Evolutionary conservation across 92 coral and sea anemone genomes (phyloP), one percentile per base, ranked within the genome.

Genomic region (Siderastrea radians): DNA sequence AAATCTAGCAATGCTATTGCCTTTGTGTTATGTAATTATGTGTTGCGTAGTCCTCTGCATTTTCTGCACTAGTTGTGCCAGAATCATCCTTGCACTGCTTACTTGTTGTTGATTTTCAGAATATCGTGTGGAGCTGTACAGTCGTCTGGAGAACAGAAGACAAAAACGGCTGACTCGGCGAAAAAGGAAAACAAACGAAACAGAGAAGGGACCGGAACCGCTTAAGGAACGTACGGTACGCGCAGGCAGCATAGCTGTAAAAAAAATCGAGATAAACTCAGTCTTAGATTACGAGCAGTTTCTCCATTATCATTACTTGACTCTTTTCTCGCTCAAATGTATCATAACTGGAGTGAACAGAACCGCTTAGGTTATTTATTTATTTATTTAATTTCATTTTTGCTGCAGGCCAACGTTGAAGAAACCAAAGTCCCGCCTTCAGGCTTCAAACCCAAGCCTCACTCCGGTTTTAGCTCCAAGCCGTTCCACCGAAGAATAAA

Each of bases 101-200:
- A 3, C 43, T 68, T 80, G 58, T 53, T n/a, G 38, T 26, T 26
- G 38, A 2, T 16, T 74, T 65, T 10, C 72, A 92, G 94, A 90
- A 79, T 92, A 92, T 51, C 93, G 95, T 10, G 95, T 91, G 1
- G 53, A 68, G 85, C 46, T 87, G 69, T 93, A 91, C 62, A 69
- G 79, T 16, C 84, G 96, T 10, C 75, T 88, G 45, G 96, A 90
- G 15, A 77, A 81, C 43, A 83, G 57, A 46, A 79, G 92, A 77
- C 51, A 78, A 62, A 87, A 85, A 47, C 77, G 48, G 58, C 15
- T 90, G 72, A 51, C 53, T 6, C 87, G 87, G 44, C 71, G 62
- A 74, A 80, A 65, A 62, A 82, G 63, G 80, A 80, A 81, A 19
- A 65, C 61, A 3, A 63, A 77, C 45, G 79, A 68, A 77, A 68